Base-by-base conservation (phyloP, 2,113 vertebrate genomes). In the Astatotilapia flaviijosephi region DNA sequence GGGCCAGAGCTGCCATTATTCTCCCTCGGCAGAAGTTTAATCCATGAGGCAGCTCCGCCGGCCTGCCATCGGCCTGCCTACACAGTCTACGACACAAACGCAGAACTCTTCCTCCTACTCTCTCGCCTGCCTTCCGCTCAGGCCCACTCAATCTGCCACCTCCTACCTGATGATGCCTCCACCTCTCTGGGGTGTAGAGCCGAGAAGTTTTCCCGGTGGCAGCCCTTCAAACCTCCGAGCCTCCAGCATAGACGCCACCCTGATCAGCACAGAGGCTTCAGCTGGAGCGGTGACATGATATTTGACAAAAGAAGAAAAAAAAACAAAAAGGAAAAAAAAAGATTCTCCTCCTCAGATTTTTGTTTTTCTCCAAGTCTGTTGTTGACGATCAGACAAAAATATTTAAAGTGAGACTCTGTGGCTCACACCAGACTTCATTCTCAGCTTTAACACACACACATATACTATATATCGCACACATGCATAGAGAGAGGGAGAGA, bases 111-210 rank as follows among this genome's bases (percentile, higher is more conserved):
- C 87, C 92, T 92, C 93, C 89, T 84, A 91, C 90, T 86, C 80
- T 60, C 80, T 60, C 21, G 79, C 55, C 84, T 68, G 47, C 58
- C 83, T 82, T 83, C 51, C 26, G 14, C 80, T 91, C 86, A 85
- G 84, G 75, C 91, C 84, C 86, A 88, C 89, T 60, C 68, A 23
- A 65, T 90, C 88, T 11, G 79, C 84, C 15, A 37, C 91, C 93
- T 91, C 92, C 93, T 92, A 94, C 93, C 86, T 93, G 92, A 93
- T 88, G 86, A 93, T 93, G 90, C 90, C 91, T 91, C 84, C 91
- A 82, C 89, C 92, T 95, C 91, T 88, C 87, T 88, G 87, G 91
- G 53, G 91, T 82, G 87, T 21, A 70, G 83, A 90, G 89, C 87
- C 42, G 8, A 85, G 86, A 88, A 88, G 87, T 86, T 83, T 93